Evolutionary conservation across 1,140 invertebrate genomes (phyloP).

Genomic region (Oedothorax gibbosus): DNA sequence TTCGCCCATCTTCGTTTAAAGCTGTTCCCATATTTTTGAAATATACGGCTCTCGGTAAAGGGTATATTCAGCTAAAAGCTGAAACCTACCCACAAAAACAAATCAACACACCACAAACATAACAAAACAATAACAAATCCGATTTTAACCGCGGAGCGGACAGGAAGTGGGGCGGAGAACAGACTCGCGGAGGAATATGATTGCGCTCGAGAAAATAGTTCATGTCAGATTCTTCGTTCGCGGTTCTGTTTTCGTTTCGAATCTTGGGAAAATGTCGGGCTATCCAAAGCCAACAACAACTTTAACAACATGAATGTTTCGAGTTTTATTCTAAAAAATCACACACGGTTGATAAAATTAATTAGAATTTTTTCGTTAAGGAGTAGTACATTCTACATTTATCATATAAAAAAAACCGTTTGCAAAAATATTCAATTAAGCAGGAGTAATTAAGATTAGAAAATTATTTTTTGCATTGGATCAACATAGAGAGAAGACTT

Average conservation of each 20-base stretch:
- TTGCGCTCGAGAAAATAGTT: conserved; percentile 34
- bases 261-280: not conserved
- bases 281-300: no score
- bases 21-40: conserved; percentile 24
- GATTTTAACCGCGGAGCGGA: conserved; percentile 20
- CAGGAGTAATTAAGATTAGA: no score
- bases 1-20: conserved; percentile 37
- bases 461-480: no score
- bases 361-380: no score
- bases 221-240: not conserved
- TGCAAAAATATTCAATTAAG: no score
- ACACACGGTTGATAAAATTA: no score
- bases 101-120: conserved; percentile 23
- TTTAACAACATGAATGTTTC: no score
- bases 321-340: no score
- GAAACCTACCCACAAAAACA: not conserved
- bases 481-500: no score
- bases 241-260: conserved; percentile 9
- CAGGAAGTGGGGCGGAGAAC: conserved; percentile 46
- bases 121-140: conserved; percentile 6
- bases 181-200: conserved; percentile 37
- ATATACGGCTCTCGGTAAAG: conserved; percentile 10
- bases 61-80: conserved; percentile 16
- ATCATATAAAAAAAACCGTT: no score
- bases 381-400: no score